Base-by-base conservation (phyloP, 2,113 vertebrate genomes). In the Syngnathoides biaculeatus region DNA sequence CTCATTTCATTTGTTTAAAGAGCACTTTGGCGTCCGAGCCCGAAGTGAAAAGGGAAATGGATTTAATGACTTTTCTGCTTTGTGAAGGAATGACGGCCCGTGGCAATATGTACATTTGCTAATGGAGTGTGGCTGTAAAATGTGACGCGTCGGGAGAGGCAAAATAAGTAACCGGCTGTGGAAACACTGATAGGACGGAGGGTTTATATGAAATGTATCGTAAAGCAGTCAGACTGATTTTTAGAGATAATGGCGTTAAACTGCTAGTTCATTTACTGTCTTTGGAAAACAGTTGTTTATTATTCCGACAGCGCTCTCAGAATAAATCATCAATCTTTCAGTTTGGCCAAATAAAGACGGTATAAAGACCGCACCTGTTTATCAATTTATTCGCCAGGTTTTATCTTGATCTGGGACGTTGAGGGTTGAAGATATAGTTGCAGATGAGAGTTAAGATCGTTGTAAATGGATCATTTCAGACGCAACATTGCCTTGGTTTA, bases 41-140 rank as follows among this genome's bases (percentile, higher is more conserved):
- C 52, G 55, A 69, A 87, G 88, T 82, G 65, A 65, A 75, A 75
- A 69, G 26, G 20, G 48, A 55, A 55, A 73, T 67, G 79, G 81
- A 86, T 84, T 65, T 82, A 89, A 87, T 81, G 79, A 67, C 35
- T 81, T 86, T 88, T 69, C 76, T 72, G 70, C 76, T 75, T 84
- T 78, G 65, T 69, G 75, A 73, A 79, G 76, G 78, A 81, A 81
- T 72, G 79, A 77, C 74, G 67, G 81, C 86, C 86, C 30, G 47
- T 85, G 85, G 86, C 75, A 73, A 76, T 81, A 79, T 89, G 84
- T 87, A 78, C 86, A 82, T 81, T 78, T 80, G 71, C 76, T 88
- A 88, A 89, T 89, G 85, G 80, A 88, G 86, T 81, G 79, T 77
- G 74, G 81, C 81, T 79, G 77, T 78, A 84, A 79, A 85, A 87